Percentiles rank a stretch among this genome's conserved stretches.
These are phyloP conservation scores for Mastomys coucha DNA, from an alignment of 2,113 vertebrate genomes.

Conservation along the genomic window DNA sequence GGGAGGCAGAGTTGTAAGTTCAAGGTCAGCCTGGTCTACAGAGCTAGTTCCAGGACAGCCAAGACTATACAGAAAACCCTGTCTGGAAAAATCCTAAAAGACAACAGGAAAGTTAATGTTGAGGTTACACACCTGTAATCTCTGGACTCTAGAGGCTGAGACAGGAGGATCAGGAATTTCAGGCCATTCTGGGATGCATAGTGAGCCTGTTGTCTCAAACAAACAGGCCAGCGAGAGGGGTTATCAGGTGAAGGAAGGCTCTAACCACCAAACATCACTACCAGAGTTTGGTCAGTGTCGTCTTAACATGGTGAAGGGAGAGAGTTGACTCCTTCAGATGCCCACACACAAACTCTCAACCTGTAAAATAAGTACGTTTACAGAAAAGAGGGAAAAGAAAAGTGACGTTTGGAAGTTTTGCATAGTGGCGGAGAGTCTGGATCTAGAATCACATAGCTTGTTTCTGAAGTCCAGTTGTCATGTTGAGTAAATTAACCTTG, in stretches of 20 bases:
- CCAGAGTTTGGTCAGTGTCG: neutral
- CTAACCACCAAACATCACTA: neutral
- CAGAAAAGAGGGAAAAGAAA: neutral
- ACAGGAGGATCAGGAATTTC: neutral
- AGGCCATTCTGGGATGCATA: neutral
- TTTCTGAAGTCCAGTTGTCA: neutral
- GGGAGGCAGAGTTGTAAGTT: neutral
- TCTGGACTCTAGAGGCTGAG: neutral
- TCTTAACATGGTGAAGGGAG: neutral
- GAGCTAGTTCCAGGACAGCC: neutral
- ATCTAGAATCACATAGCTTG: neutral
- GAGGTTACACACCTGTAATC: neutral
- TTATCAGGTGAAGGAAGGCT: neutral
- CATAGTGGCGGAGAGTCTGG: neutral
- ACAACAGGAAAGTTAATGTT: neutral
- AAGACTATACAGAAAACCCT: neutral
- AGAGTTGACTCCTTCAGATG: neutral
- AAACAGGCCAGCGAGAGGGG: too few species aligned
- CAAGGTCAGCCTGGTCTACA: neutral
- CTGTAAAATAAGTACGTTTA: neutral
- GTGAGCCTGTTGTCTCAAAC: neutral
- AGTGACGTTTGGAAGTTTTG: neutral
- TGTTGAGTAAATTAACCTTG: conserved; percentile 32
- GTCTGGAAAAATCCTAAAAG: neutral
- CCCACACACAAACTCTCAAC: neutral